A percentile compares a stretch with the other conserved stretches of the same genome.
phyloP scores from a whole-genome alignment of 2,888 invertebrate genomes.

The Hydrotaea cyrtoneurina region DNA sequence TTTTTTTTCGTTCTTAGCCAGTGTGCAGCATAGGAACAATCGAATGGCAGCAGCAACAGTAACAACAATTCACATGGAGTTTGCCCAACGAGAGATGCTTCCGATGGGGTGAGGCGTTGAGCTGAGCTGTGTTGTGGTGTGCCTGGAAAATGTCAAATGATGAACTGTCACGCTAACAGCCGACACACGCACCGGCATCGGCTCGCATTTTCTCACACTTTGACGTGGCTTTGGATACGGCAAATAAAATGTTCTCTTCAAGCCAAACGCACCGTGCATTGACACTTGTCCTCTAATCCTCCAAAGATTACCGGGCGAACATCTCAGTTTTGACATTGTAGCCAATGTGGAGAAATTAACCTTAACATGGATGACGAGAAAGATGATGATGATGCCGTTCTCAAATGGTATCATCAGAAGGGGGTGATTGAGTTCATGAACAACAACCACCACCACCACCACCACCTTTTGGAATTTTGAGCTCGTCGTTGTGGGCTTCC shows the following conservation, averaged over 20 bases:
- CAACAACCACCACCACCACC: not conserved
- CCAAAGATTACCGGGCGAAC: conserved; percentile 49
- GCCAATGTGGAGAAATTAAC: conserved; percentile 55
- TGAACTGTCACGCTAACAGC: conserved; percentile 56
- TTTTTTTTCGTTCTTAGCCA: conserved; percentile 19
- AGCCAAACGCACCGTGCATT: conserved; percentile 29
- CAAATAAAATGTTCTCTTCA: conserved; percentile 23
- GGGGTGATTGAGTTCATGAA: not conserved
- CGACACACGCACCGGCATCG: not conserved
- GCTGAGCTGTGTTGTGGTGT: not conserved
- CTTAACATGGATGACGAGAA: not conserved
- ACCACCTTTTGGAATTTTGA: conserved; percentile 4
- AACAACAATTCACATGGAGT: conserved; percentile 28
- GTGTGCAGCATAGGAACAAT: not conserved
- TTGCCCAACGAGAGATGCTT: not conserved
- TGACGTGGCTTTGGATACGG: not conserved
- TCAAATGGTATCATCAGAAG: not conserved
- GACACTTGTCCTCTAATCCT: conserved; percentile 61
- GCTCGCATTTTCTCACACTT: conserved; percentile 37
- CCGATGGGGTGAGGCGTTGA: not conserved
- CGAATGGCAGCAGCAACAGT: conserved; percentile 13
- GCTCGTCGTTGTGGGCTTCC: not conserved
- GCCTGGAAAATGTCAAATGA: conserved; percentile 51
- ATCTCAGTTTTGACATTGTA: conserved; percentile 40
- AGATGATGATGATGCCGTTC: not conserved